Base-by-base conservation (phyloP, 2,113 vertebrate species). In the Varanus komodoensis region DNA sequence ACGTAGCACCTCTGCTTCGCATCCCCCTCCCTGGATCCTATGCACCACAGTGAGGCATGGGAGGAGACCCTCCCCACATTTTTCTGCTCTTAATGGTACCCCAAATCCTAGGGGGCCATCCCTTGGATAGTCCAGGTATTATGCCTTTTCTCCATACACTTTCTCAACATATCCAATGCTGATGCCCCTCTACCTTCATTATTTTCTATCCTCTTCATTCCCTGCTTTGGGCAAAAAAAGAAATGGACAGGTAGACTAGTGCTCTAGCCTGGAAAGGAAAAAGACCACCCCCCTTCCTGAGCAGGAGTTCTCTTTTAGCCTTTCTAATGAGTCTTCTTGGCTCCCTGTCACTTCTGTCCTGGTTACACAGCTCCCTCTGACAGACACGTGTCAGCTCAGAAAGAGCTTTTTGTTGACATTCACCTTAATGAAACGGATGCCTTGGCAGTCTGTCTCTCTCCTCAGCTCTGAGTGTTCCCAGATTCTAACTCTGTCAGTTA, bases 361-460 rank as follows among this genome's bases (percentile, higher is more conserved):
- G 92, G 92, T 93, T 94, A 92, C 87, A 81, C 93, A 89, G 90
- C 54, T 90, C 95, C 50, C 84, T 94, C 93, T 96, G 95, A 95
- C 95, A 96, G 95, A 96, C 0, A 61, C 91, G 94, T 96, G 94
- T 95, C 96, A 94, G 87, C 94, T 94, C 14, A 0, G 90, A 75
- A 91, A 90, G 90, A 82, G 44, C 84, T 94, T 69, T 94, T 90
- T 94, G 93, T 94, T 93, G 91, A 91, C 94, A 89, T 87, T 92
- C 91, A n/a, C 95, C 93, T 93, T 94, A 96, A 96, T 93, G 90
- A 95, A 96, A 95, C 87, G 71, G 94, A 93, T 95, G 93, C 92
- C 85, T 69, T 0, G 11, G 93, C 94, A 91, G 81, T 87, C 84
- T 25, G 80, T 61, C 92, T 92, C 90, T 44, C 92, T 94, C 79